Evolutionary conservation across 1,140 invertebrate genomes (phyloP), one percentile per base, ranked within the genome.

Genomic region (Hycleus phaleratus): DNA sequence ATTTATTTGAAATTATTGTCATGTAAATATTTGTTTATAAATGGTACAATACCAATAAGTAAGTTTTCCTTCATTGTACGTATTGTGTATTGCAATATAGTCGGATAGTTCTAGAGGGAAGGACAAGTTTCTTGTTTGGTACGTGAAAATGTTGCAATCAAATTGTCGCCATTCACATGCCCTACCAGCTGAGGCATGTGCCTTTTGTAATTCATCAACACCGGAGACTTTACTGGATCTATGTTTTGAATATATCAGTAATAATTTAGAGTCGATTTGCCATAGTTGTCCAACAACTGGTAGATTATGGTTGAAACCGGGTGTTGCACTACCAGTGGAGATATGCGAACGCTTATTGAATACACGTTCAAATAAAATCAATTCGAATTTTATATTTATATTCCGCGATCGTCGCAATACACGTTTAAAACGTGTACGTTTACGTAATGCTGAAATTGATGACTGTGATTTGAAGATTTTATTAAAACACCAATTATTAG

Each of bases 301-400:
- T 39, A 64, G 73, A 40, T 67, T 76, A 53, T 67, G 61, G 58
- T 72, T 81, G 38, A 75, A 71, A 56, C 72, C 76, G 62, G 82
- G 78, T 40, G 68, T 87, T 38, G 77, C 76, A 58, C 75, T 87
- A 43, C 87, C 85, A 5, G 81, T 79, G 61, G 86, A 85, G 73
- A 84, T 88, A 59, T 87, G 86, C 69, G 85, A 88, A 69, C 80
- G 78, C 70, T 74, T 90, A 11, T 73, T 91, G 4, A 72, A 82
- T 54, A 73, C 78, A 9, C 82, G 82, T 59, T 82, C 62, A 8
- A 62, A 84, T 56, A 78, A 78, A 9, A 68, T 85, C 5, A 80
- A 83, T 65, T 82, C 88, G 61, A 77, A 74, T 51, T 85, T 90
- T 62, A 80, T 89, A 3, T 79, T 82, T 59, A 77, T 92, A 58